Evolutionary conservation across 2,888 invertebrate genomes (phyloP).

Genomic region (Drosophila sordidula): DNA sequence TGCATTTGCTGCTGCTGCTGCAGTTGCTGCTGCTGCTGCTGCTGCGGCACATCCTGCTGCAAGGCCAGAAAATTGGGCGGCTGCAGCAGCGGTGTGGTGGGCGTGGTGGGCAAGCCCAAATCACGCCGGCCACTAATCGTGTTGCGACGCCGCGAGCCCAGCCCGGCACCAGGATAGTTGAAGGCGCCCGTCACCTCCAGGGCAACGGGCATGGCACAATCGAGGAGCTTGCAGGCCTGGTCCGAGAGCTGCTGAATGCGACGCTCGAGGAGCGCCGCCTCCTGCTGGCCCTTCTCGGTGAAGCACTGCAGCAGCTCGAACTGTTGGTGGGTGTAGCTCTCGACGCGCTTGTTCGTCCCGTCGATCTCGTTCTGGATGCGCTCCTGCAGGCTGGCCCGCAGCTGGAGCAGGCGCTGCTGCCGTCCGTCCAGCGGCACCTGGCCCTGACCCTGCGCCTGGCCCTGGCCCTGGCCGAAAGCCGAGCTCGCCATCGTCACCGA

Average conservation of each 20-base stretch:
- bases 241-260: constrained; percentile 81
- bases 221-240: constrained; percentile 67
- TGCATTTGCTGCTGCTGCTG: constrained; percentile 26
- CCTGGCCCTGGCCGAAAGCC: too few species aligned
- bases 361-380: constrained; percentile 89
- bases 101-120: constrained; percentile 75
- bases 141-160: constrained; percentile 70
- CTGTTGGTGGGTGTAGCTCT: constrained; percentile 90
- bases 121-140: constrained; percentile 78
- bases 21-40: constrained; percentile 25
- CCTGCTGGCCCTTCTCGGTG: constrained; percentile 90
- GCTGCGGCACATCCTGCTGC: constrained; percentile 25
- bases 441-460: background rate
- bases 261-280: constrained; percentile 89
- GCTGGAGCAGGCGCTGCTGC: constrained; percentile 73
- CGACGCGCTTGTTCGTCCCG: constrained; percentile 90
- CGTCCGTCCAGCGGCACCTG: constrained; percentile 44
- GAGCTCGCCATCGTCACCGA: too few species aligned
- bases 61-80: constrained; percentile 56
- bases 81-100: constrained; percentile 68
- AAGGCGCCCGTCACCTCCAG: constrained; percentile 70
- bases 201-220: constrained; percentile 66
- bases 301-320: constrained; percentile 91
- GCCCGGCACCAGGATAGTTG: constrained; percentile 12
- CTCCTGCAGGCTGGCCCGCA: constrained; percentile 88